Evolutionary conservation across 2,888 invertebrate genomes (phyloP).

Genomic region (Pimpla rufipes): DNA sequence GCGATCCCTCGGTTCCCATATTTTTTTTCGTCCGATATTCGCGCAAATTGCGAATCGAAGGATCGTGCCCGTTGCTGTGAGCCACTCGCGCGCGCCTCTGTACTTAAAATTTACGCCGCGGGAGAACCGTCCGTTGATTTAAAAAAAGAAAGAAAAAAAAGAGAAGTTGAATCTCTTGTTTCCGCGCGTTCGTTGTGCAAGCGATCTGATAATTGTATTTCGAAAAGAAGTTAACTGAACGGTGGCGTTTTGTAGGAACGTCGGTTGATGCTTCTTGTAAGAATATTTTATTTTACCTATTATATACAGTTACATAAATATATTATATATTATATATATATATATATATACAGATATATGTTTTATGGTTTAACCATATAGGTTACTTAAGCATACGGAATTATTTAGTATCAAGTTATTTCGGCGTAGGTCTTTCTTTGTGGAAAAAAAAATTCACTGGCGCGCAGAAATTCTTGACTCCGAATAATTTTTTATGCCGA

Average conservation of each 20-base stretch:
- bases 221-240: constrained; percentile 25
- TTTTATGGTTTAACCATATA: constrained; percentile 53
- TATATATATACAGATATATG: constrained; percentile 60
- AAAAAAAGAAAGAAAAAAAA: constrained; percentile 10
- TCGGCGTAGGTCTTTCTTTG: constrained; percentile 19
- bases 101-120: constrained; percentile 48
- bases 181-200: neutral
- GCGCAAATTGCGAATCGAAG: constrained; percentile 31
- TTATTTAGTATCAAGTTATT: constrained; percentile 40
- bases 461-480: neutral
- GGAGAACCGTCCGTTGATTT: constrained; percentile 21
- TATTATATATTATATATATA: constrained; percentile 71
- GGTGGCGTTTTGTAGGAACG: constrained; percentile 26
- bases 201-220: constrained; percentile 54
- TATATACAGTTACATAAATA: constrained; percentile 72
- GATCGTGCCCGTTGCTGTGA: constrained; percentile 11
- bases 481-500: constrained; percentile 48
- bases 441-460: constrained; percentile 9
- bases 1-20: constrained; percentile 16
- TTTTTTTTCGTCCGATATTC: constrained; percentile 28
- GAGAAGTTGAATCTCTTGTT: constrained; percentile 21
- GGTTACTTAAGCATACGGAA: constrained; percentile 45
- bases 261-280: constrained; percentile 74
- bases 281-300: constrained; percentile 81
- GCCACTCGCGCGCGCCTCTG: constrained; percentile 30